These are phyloP conservation scores for Nomada lathburiana DNA, from an alignment of 2,888 invertebrate genomes.

Conservation along the genomic window DNA sequence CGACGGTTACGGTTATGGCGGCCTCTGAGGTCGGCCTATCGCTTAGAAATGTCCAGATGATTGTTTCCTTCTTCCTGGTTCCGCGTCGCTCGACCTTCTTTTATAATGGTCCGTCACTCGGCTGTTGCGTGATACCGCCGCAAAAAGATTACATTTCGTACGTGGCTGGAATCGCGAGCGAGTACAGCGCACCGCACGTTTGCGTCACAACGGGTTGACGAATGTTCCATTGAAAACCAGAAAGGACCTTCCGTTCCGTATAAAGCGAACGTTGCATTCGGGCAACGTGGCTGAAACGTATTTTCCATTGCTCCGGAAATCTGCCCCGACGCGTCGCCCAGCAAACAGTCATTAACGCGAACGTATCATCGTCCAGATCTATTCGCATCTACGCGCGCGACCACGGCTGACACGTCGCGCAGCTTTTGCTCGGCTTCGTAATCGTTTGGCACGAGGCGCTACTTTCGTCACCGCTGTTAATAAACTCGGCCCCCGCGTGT, in stretches of 20 bases:
- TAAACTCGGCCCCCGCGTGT: constrained; percentile 31
- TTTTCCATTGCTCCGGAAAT: neutral
- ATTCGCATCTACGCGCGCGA: constrained; percentile 14
- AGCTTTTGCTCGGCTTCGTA: constrained; percentile 29
- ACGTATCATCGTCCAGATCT: neutral
- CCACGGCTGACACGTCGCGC: constrained; percentile 13
- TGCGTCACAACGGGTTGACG: constrained; percentile 22
- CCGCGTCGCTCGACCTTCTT: constrained; percentile 56
- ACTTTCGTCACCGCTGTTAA: constrained; percentile 56
- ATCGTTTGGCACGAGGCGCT: constrained; percentile 45
- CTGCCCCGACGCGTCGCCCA: neutral
- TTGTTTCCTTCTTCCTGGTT: constrained; percentile 75
- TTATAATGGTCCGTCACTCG: constrained; percentile 34
- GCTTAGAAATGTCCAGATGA: constrained; percentile 18
- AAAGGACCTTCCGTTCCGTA: constrained; percentile 20
- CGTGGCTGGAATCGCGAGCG: constrained; percentile 37
- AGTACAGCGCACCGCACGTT: neutral
- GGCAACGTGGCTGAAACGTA: neutral
- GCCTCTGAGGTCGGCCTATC: constrained; percentile 32
- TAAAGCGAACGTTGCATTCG: neutral
- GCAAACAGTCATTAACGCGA: neutral
- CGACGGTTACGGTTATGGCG: neutral
- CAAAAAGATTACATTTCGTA: constrained; percentile 44
- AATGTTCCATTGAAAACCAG: constrained; percentile 15
- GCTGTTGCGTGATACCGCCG: constrained; percentile 35